Percentiles rank a stretch among this genome's conserved stretches.
phyloP scores from a whole-genome alignment of 2,797 vertebrate genomes.

The Emys orbicularis region DNA sequence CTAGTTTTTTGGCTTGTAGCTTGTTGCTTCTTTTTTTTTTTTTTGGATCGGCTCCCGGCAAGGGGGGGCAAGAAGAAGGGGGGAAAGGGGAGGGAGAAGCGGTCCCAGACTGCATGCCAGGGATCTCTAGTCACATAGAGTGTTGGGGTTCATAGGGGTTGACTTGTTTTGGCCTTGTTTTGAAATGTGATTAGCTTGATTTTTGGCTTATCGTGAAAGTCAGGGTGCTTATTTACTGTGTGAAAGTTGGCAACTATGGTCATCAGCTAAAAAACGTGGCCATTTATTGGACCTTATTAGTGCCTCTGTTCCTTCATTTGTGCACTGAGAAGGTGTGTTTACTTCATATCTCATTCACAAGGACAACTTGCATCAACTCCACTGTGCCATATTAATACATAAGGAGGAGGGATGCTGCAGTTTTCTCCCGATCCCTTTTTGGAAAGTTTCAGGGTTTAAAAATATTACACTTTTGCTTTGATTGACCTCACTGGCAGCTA shows the following conservation, averaged over 20 bases:
- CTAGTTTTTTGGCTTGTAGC: too few species aligned
- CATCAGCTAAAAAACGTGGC: neutral
- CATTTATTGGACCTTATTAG: neutral
- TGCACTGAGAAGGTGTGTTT: fast-evolving
- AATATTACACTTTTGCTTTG: neutral
- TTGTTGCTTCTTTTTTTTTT: too few species aligned
- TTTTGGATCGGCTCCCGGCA: too few species aligned
- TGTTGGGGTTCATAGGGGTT: too few species aligned
- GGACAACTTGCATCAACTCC: neutral
- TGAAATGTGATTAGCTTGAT: too few species aligned
- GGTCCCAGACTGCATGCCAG: too few species aligned
- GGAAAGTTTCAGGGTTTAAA: neutral
- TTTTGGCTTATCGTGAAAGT: too few species aligned
- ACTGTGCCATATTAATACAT: neutral
- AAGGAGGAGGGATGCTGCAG: neutral
- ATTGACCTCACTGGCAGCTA: neutral
- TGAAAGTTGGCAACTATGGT: neutral
- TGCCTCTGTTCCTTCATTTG: neutral
- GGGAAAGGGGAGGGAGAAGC: too few species aligned
- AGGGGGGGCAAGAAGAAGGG: too few species aligned
- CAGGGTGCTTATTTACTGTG: too few species aligned
- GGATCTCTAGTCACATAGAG: too few species aligned
- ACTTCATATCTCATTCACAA: neutral
- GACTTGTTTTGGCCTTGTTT: too few species aligned
- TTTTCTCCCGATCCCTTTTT: neutral